Base-by-base conservation (phyloP, 2,113 vertebrate species). In the Melozone crissalis region DNA sequence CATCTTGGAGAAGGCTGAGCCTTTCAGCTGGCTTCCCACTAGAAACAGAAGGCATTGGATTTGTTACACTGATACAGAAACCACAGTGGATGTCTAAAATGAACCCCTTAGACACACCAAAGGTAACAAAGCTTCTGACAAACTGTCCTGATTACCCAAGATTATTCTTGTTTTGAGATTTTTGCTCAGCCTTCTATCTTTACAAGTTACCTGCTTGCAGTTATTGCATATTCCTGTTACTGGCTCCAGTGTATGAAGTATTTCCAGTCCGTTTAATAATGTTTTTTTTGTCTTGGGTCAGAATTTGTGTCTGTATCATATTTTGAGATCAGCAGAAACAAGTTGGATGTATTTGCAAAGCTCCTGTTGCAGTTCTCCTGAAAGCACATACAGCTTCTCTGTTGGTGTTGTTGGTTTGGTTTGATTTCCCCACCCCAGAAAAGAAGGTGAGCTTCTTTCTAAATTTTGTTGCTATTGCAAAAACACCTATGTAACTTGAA, bases 381-480 rank as follows among this genome's bases (percentile, higher is more conserved):
- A 77, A 65, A 65, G 11, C 30, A 73, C 55, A 41, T 30, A 19
- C 1, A 17, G 15, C 10, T 88, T 76, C 30, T 51, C 26, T 82
- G 20, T 31, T 74, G 23, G 24, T 15, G 21, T 1, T 82, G 6
- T 51, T 61, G 46, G 2, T 37, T 44, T 43, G 43, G 19, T 51
- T 46, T 54, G 28, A 15, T 22, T 49, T 23, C 7, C 0, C 21
- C 43, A 9, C 17, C 13, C 8, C 1, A 1, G 4, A 26, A 65
- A 72, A n/a, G 22, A 72, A n/a, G 22, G 12, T 8, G 22, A 71
- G 21, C 18, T 91, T 65, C 41, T 62, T 74, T 49, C 15, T 66
- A 31, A 76, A n/a, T 52, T 41, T 28, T 58, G 8, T 23, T 76
- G 31, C 7, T 41, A 14, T 58, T 72, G 17, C 59, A 84, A 78